phyloP scores from a whole-genome alignment of 2,888 invertebrate species.

The Eretmocerus hayati region DNA sequence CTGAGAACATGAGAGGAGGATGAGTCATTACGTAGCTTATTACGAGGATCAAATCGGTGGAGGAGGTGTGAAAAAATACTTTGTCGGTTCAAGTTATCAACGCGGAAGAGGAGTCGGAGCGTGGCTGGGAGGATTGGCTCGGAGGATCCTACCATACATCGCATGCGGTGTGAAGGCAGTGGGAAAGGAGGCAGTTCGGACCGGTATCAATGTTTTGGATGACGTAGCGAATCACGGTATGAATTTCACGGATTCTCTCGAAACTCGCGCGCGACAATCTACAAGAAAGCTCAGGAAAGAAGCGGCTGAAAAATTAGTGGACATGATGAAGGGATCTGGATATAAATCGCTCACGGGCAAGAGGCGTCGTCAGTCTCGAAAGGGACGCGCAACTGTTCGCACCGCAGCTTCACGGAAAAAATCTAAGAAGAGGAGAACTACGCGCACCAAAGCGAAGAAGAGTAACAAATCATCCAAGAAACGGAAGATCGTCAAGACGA shows the following conservation, averaged over 20 bases:
- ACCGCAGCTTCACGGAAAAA: neutral
- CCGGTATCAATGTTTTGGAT: neutral
- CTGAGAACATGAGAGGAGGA: no score
- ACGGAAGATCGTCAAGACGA: neutral
- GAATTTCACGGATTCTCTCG: neutral
- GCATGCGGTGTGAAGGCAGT: neutral
- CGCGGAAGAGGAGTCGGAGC: no score
- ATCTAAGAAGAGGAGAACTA: neutral
- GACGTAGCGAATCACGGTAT: neutral
- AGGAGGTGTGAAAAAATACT: no score
- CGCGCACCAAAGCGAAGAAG: neutral
- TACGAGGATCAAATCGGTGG: no score
- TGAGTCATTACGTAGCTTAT: no score
- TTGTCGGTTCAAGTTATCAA: no score
- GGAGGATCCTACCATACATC: no score
- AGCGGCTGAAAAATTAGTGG: neutral
- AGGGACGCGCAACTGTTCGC: neutral
- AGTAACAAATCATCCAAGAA: neutral
- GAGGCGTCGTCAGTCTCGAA: neutral
- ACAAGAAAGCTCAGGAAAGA: neutral
- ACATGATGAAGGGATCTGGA: neutral
- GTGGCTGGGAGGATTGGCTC: no score
- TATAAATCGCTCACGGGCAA: neutral
- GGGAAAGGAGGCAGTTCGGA: neutral
- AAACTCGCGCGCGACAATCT: neutral